phyloP scores from a whole-genome alignment of 2,797 vertebrate genomes.

The Arrhamphus sclerolepis region DNA sequence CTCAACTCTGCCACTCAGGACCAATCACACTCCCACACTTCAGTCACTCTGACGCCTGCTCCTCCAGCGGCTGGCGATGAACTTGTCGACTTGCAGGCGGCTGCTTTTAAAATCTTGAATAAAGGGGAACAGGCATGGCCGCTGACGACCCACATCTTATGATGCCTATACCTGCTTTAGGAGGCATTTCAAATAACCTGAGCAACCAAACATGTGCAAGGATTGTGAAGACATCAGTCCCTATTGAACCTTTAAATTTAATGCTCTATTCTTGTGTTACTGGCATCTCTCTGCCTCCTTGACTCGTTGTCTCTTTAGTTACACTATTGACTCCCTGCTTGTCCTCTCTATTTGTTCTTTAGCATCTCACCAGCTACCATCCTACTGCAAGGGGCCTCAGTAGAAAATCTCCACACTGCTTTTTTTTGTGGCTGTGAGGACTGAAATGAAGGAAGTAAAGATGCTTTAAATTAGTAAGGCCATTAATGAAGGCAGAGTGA shows the following conservation, averaged over 20 bases:
- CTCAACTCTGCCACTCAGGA: slow-evolving; percentile 46
- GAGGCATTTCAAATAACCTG: slow-evolving; percentile 19
- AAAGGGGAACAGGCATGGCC: slow-evolving; percentile 41
- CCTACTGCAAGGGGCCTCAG: no score
- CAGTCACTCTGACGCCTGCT: slow-evolving; percentile 57
- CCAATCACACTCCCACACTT: slow-evolving; percentile 51
- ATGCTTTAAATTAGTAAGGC: no score
- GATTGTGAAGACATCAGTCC: slow-evolving; percentile 17
- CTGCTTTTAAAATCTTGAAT: slow-evolving; percentile 54
- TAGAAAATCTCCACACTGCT: no score
- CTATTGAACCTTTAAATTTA: not conserved
- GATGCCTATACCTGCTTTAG: slow-evolving; percentile 29
- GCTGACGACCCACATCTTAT: slow-evolving; percentile 41
- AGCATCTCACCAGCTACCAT: no score
- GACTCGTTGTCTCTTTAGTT: not conserved
- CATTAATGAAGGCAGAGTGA: no score
- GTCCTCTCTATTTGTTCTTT: no score
- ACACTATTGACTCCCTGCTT: no score
- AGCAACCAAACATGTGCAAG: slow-evolving; percentile 4
- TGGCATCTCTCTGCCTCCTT: not conserved
- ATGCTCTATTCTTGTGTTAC: not conserved
- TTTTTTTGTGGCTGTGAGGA: no score
- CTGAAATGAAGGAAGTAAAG: no score
- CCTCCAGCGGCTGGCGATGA: slow-evolving; percentile 34
- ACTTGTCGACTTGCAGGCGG: slow-evolving; percentile 29